Conservation (phyloP, 2,113 vertebrate species). For the Etheostoma cragini region DNA sequence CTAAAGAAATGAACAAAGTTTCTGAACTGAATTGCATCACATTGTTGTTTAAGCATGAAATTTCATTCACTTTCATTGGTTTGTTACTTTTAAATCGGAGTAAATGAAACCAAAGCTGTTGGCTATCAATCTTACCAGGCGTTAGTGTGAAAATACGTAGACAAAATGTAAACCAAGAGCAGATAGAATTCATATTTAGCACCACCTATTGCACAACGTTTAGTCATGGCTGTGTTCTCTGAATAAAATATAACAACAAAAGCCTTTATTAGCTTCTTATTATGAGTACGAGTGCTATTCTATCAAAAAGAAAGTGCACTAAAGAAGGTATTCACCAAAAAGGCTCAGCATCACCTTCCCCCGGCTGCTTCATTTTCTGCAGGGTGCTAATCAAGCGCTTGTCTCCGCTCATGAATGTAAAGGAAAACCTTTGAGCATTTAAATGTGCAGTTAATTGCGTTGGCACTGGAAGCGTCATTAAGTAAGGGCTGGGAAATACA, state of each 20-base stretch:
- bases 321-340: conserved; percentile 32
- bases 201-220: conserved; percentile 5
- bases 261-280: conserved; percentile 39
- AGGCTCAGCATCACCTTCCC: conserved; percentile 52
- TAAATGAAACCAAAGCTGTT: background rate
- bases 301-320: conserved; percentile 36
- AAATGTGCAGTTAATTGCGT: conserved; percentile 83
- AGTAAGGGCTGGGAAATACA: conserved; percentile 81
- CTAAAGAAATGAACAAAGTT: background rate
- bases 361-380: conserved; percentile 57
- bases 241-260: conserved; percentile 9
- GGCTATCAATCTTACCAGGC: background rate
- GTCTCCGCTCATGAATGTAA: conserved; percentile 64
- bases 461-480: conserved; percentile 80
- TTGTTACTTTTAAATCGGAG: background rate
- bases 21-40: too few relatives aligned
- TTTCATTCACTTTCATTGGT: background rate
- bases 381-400: conserved; percentile 66
- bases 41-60: too few relatives aligned
- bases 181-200: background rate
- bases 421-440: conserved; percentile 68
- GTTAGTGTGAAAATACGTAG: background rate
- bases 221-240: background rate
- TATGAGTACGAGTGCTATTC: conserved; percentile 14
- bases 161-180: background rate